These are phyloP conservation scores for Misgurnus mizolepis DNA, from an alignment of 2,113 vertebrate species.

Conservation along the genomic window DNA sequence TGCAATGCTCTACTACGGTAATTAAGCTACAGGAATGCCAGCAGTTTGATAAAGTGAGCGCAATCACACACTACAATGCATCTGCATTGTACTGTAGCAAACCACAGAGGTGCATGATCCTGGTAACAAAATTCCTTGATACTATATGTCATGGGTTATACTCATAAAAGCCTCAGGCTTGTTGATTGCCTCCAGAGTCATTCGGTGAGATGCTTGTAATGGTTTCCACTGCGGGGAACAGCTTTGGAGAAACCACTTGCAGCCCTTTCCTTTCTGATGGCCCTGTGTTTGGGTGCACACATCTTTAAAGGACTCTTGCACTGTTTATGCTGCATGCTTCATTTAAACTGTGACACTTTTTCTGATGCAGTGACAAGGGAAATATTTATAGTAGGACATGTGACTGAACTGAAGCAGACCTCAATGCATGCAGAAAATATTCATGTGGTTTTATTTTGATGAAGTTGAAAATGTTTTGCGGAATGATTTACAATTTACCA, in stretches of 20 bases:
- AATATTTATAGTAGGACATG: too few species aligned
- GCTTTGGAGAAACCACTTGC: constrained; percentile 53
- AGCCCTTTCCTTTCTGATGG: constrained; percentile 46
- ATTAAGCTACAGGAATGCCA: too few species aligned
- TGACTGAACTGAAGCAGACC: background rate
- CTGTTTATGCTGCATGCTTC: constrained; percentile 51
- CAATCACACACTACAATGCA: background rate
- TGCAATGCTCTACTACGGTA: too few species aligned
- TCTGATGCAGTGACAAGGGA: constrained; percentile 25
- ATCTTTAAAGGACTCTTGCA: constrained; percentile 30
- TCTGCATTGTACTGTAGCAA: background rate
- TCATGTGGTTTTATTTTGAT: too few species aligned
- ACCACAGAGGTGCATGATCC: constrained; percentile 45
- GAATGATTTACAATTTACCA: too few species aligned
- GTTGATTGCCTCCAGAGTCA: constrained; percentile 5
- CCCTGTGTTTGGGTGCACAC: constrained; percentile 22
- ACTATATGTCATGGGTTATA: constrained; percentile 36
- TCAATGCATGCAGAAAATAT: background rate
- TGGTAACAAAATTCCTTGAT: constrained; percentile 52
- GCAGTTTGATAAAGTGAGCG: too few species aligned
- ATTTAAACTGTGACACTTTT: constrained; percentile 52
- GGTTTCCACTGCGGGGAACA: constrained; percentile 5
- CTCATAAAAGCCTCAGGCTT: constrained; percentile 50
- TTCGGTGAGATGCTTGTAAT: background rate
- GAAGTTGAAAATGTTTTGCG: too few species aligned